Evolutionary conservation across 2,888 invertebrate species (phyloP), one percentile per base, ranked within the genome.

Genomic region (Tiliacea aurago): DNA sequence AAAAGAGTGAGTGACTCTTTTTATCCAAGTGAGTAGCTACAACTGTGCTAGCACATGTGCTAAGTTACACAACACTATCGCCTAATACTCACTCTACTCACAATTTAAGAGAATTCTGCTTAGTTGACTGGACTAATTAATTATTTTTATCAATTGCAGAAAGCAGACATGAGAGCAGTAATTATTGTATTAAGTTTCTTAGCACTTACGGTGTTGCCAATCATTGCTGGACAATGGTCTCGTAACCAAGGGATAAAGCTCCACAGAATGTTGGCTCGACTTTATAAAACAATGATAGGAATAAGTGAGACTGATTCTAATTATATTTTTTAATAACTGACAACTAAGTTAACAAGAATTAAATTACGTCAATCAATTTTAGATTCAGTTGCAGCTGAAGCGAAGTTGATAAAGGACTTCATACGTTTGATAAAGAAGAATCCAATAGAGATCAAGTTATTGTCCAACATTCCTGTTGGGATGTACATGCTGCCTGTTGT

Each of bases 371-470:
- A 47, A 41, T 41, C 4, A 5, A 18, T 47, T 75, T 55, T 10
- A 75, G 79, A 78, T 55, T 33, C 79, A 33, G 33, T 20, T 15
- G 23, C 55, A 53, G 33, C 53, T 33, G 61, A 76, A 61, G 61
- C 51, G 0, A 76, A 76, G 47, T 33, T 78, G 43, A 43, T 76
- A 49, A 76, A 79, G 13, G 75, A 71, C 47, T 61, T 78, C 4
- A 75, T 75, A 43, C 75, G 75, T 41, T 6, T 75, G 20, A 53
- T 61, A 53, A 75, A 75, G 59, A 75, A 71, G 20, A 70, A 70
- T 47, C 78, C 79, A 10, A 20, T 76, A 9, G 53, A 78, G 23
- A 78, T 75, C n/a, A 53, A 55, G 15, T 47, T 75, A n/a, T 33
- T 61, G 13, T 18, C 79, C 6, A 75, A 78, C 0, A n/a, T 58